Percentiles rank a stretch among this genome's conserved stretches.
Conservation (phyloP, 2,797 vertebrate species). For the Smutsia temminckii region DNA sequence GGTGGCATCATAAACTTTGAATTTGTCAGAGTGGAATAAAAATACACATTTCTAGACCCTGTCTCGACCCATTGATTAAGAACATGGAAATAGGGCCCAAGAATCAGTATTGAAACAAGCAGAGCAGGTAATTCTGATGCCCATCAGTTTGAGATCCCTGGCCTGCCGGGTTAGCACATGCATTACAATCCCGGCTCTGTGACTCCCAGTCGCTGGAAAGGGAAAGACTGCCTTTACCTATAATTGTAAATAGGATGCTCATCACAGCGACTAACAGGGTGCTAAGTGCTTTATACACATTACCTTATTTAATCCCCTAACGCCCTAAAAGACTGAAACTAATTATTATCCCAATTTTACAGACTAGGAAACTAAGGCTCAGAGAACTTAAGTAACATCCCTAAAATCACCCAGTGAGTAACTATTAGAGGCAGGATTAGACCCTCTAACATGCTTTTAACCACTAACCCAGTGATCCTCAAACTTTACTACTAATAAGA, state of each 20-base stretch:
- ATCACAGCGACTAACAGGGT: neutral
- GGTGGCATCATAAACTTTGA: fast-evolving
- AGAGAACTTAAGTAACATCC: neutral
- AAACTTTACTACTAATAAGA: neutral
- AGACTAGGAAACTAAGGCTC: neutral
- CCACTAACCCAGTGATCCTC: neutral
- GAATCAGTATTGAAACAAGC: neutral
- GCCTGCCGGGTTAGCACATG: neutral
- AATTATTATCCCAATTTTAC: neutral
- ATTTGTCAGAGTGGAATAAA: neutral
- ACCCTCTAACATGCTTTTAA: neutral
- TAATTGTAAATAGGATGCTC: neutral
- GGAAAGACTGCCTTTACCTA: neutral
- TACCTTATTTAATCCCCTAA: neutral
- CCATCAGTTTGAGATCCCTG: neutral
- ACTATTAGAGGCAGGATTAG: neutral
- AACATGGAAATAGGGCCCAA: neutral
- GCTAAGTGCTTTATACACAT: neutral
- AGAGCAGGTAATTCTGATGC: neutral
- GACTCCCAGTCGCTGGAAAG: fast-evolving
- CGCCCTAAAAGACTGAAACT: neutral
- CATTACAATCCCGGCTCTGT: fast-evolving
- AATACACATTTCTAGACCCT: neutral
- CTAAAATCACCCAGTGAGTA: neutral
- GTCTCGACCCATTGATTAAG: neutral